A percentile compares a stretch with the other conserved stretches of the same genome.
phyloP scores from a whole-genome alignment of 1,140 invertebrate genomes.

The Teleopsis dalmanni region DNA sequence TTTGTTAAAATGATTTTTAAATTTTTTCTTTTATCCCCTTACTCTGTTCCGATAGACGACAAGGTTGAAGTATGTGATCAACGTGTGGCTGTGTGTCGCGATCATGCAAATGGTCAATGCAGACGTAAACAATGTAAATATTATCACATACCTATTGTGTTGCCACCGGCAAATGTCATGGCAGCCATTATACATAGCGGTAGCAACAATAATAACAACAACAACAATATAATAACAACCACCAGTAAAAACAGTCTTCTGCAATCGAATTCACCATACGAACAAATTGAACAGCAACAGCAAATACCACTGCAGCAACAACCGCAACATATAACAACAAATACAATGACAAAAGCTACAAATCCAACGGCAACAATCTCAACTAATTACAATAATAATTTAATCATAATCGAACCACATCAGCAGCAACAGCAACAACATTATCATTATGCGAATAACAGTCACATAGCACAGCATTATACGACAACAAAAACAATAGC shows the following conservation, averaged over 20 bases:
- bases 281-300: slow-evolving; percentile 2
- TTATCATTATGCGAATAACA: slow-evolving; percentile 10
- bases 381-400: slow-evolving; percentile 31
- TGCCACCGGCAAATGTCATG: slow-evolving; percentile 61
- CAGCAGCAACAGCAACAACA: slow-evolving; percentile 11
- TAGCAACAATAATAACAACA: slow-evolving; percentile 20
- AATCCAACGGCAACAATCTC: slow-evolving; percentile 17
- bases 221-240: slow-evolving; percentile 6
- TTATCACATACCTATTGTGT: slow-evolving; percentile 81
- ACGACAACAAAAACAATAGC: slow-evolving; percentile 11
- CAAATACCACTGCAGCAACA: slow-evolving; percentile 8
- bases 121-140: slow-evolving; percentile 86
- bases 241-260: slow-evolving; percentile 6
- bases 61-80: slow-evolving; percentile 87
- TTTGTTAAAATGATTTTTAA: slow-evolving; percentile 12
- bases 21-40: slow-evolving; percentile 5
- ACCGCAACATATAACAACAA: slow-evolving; percentile 15
- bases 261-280: slow-evolving; percentile 8
- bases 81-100: slow-evolving; percentile 87
- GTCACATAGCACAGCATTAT: slow-evolving; percentile 9
- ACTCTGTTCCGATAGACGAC: slow-evolving; percentile 60
- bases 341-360: slow-evolving; percentile 15
- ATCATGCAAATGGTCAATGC: slow-evolving; percentile 85
- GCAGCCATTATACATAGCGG: slow-evolving; percentile 40
- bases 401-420: slow-evolving; percentile 38